Conservation (phyloP, 1,140 invertebrate species). For the Drosophila rhopaloa region DNA sequence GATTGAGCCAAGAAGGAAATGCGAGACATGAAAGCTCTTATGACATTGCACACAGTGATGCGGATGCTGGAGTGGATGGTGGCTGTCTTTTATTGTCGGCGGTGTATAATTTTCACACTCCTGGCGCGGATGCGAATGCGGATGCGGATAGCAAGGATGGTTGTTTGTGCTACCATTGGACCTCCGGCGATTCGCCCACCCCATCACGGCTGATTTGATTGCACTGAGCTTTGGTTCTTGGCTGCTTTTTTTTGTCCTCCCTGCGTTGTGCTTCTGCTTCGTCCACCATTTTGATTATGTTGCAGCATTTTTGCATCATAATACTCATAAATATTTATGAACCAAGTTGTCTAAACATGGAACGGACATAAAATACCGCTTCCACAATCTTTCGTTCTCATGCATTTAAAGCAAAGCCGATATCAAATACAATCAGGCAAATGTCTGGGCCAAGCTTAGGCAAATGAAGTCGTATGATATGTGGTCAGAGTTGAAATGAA, state of each 20-base stretch:
- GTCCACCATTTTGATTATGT: constrained; percentile 48
- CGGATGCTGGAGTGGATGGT: constrained; percentile 31
- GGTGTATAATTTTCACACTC: constrained; percentile 68
- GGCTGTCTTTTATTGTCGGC: constrained; percentile 49
- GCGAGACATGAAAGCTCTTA: constrained; percentile 45
- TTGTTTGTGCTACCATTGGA: constrained; percentile 6
- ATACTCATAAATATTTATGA: constrained; percentile 77
- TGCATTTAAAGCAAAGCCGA: constrained; percentile 33
- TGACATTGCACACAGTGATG: constrained; percentile 19
- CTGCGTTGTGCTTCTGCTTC: not conserved
- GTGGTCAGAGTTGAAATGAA: not conserved
- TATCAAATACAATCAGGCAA: constrained; percentile 40
- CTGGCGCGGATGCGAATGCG: constrained; percentile 8
- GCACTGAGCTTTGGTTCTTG: constrained; percentile 45
- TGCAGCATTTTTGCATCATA: constrained; percentile 60
- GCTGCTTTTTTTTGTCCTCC: not conserved
- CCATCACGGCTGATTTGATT: constrained; percentile 63
- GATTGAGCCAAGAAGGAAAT: constrained; percentile 38
- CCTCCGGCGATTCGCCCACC: constrained; percentile 17
- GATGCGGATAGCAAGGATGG: constrained; percentile 1
- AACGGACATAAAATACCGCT: constrained; percentile 22
- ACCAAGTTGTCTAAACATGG: constrained; percentile 36
- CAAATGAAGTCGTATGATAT: constrained; percentile 10
- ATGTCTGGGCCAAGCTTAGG: constrained; percentile 7
- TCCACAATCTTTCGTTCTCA: constrained; percentile 1